Conservation (phyloP, 2,797 vertebrate genomes). For the Chromis chromis region DNA sequence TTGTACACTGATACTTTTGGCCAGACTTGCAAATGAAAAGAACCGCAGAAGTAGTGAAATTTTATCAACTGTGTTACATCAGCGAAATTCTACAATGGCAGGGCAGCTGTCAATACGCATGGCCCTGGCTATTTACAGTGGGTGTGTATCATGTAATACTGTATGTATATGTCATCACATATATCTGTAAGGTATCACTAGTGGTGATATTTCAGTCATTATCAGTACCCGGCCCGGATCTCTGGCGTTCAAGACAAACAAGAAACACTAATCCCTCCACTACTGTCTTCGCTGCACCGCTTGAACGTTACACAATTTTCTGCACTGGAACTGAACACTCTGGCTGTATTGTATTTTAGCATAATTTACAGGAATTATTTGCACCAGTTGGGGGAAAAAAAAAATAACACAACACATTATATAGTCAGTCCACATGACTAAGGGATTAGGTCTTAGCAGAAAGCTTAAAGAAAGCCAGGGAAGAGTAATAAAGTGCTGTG, state of each 20-base stretch:
- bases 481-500: conserved; percentile 26
- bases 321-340: conserved; percentile 6
- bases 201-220: background rate
- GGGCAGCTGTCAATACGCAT: conserved; percentile 9
- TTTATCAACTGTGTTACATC: conserved; percentile 20
- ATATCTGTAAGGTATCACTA: background rate
- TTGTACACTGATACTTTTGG: background rate
- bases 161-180: conserved; percentile 18
- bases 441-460: conserved; percentile 39
- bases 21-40: background rate
- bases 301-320: background rate
- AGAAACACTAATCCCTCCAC: conserved; percentile 22
- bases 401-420: background rate
- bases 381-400: conserved; percentile 1
- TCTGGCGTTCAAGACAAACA: conserved; percentile 14
- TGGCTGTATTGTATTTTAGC: conserved; percentile 16
- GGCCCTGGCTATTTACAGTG: conserved; percentile 18
- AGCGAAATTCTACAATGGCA: background rate
- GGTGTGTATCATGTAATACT: background rate
- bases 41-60: background rate
- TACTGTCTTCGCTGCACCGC: background rate
- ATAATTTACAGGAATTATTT: conserved; percentile 36
- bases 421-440: conserved; percentile 30
- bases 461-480: conserved; percentile 28
- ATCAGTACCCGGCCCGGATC: background rate